Conservation (phyloP, 2,113 vertebrate species). For the Australoheros scitulus region DNA sequence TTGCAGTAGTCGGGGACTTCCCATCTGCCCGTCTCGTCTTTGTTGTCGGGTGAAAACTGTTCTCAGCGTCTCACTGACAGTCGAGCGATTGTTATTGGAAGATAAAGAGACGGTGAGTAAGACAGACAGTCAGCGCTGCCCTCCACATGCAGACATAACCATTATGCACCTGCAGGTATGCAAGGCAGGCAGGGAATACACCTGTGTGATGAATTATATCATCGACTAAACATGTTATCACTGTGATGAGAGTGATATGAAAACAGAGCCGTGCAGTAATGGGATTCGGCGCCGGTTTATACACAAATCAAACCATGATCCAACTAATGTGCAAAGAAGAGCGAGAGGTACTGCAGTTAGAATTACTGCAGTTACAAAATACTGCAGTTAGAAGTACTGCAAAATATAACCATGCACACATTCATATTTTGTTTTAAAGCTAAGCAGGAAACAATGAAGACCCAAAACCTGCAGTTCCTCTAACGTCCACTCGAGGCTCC, state of each 20-base stretch:
- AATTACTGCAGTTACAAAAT: not conserved
- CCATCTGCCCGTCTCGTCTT: conserved; percentile 9
- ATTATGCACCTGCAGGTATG: conserved; percentile 34
- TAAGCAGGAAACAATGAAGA: not conserved
- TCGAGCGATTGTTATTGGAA: not conserved
- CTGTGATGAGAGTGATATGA: not conserved
- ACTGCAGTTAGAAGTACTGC: not conserved
- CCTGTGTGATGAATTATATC: not conserved
- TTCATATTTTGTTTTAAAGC: not conserved
- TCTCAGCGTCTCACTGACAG: not conserved
- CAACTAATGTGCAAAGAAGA: not conserved
- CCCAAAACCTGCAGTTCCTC: not conserved
- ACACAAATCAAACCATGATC: not conserved
- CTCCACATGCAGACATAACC: conserved; percentile 38
- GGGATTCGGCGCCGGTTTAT: not conserved
- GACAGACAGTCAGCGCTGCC: conserved; percentile 1
- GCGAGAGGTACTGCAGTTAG: not conserved
- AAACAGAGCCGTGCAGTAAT: not conserved
- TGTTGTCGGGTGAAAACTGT: conserved; percentile 16
- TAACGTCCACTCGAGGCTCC: not conserved
- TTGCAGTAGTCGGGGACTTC: not conserved
- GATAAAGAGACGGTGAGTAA: conserved; percentile 24
- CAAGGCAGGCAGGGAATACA: conserved; percentile 23
- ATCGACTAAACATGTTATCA: not conserved
- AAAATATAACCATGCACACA: not conserved